These are phyloP conservation scores for Bilobella aurantiaca DNA, from an alignment of 1,140 invertebrate species.

Conservation along the genomic window DNA sequence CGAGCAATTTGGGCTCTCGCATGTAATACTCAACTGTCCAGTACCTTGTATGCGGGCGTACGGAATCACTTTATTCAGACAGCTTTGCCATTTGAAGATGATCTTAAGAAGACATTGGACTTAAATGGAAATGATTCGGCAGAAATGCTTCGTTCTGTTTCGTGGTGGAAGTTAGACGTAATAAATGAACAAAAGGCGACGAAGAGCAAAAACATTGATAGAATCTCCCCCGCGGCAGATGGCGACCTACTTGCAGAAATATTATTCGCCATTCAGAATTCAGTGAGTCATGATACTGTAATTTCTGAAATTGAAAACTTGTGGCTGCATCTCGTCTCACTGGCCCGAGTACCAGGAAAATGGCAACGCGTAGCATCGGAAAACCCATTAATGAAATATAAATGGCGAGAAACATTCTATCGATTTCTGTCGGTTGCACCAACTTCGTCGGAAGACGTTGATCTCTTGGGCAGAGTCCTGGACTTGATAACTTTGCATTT, in stretches of 20 bases:
- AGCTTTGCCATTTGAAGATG: slow-evolving; percentile 9
- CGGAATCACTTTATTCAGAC: slow-evolving; percentile 13
- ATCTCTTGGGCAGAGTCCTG: slow-evolving; percentile 19
- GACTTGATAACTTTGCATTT: slow-evolving; percentile 24
- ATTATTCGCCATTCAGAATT: slow-evolving; percentile 26
- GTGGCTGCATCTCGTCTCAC: slow-evolving; percentile 7
- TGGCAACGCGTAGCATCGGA: not conserved
- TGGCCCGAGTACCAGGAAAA: no score
- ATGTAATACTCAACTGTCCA: slow-evolving; percentile 2
- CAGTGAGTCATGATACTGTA: slow-evolving; percentile 22
- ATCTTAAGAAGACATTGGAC: not conserved
- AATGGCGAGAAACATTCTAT: slow-evolving; percentile 29
- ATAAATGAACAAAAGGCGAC: not conserved
- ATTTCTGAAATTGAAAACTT: slow-evolving; percentile 12
- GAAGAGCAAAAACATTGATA: not conserved
- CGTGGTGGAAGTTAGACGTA: slow-evolving; percentile 13
- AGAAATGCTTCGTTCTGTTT: not conserved
- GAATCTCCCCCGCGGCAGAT: no score
- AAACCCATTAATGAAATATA: not conserved
- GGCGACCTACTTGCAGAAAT: slow-evolving; percentile 1
- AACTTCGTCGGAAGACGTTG: slow-evolving; percentile 25
- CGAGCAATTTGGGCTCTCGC: slow-evolving; percentile 14
- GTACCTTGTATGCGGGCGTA: not conserved
- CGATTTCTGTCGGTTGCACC: slow-evolving; percentile 33
- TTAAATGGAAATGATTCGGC: not conserved